phyloP scores from a whole-genome alignment of 2,113 vertebrate genomes.

The Laticauda laticaudata region DNA sequence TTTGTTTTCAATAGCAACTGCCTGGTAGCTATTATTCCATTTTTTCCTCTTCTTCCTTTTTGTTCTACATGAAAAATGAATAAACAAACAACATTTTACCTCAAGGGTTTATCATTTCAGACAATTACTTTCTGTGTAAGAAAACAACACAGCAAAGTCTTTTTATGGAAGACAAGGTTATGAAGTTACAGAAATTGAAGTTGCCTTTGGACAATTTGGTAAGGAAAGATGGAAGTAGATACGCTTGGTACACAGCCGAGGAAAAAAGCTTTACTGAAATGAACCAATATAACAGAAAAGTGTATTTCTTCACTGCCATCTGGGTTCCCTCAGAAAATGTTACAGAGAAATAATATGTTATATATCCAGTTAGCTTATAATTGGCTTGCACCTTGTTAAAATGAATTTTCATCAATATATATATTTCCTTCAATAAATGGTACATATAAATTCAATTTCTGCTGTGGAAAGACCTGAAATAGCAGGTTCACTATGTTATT shows the following conservation, averaged over 20 bases:
- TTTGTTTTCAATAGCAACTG: background rate
- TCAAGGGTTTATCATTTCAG: conserved; percentile 2
- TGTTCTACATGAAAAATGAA: background rate
- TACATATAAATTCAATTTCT: background rate
- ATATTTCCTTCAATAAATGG: background rate
- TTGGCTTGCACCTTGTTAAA: background rate
- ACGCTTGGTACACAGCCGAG: background rate
- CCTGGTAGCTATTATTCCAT: background rate
- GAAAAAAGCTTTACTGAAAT: conserved; percentile 7
- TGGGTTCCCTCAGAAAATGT: background rate
- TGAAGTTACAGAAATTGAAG: conserved; percentile 8
- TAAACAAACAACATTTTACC: background rate
- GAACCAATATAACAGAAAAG: background rate
- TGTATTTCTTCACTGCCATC: background rate
- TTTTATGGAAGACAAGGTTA: conserved; percentile 10
- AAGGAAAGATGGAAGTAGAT: background rate
- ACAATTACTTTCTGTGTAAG: conserved; percentile 13
- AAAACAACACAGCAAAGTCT: background rate
- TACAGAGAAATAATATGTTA: background rate
- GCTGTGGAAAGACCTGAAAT: background rate
- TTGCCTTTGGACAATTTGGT: conserved; percentile 18
- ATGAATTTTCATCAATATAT: background rate
- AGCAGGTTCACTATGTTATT: background rate
- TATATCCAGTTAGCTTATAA: background rate
- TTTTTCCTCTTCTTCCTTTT: background rate